Percentiles rank a stretch among this genome's conserved stretches.
These are phyloP conservation scores for Telenomus remus DNA, from an alignment of 1,140 invertebrate species.

Conservation along the genomic window DNA sequence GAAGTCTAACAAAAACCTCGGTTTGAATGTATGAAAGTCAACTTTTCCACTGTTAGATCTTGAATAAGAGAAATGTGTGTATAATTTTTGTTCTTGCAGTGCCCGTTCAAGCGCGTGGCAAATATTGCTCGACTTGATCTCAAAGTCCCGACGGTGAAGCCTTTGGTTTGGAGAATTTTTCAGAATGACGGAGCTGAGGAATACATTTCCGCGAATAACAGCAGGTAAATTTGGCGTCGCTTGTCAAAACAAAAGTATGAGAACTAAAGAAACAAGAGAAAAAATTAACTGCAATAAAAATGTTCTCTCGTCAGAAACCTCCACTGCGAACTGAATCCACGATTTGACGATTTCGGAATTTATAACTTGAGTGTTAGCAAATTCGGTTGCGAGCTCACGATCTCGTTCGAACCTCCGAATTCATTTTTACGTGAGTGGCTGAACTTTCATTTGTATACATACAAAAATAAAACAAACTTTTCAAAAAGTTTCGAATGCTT, in stretches of 20 bases:
- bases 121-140: slow-evolving; percentile 57
- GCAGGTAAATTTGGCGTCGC: slow-evolving; percentile 45
- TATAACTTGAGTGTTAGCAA: slow-evolving; percentile 79
- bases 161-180: slow-evolving; percentile 67
- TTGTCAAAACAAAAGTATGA: slow-evolving; percentile 11
- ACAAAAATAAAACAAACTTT: slow-evolving; percentile 6
- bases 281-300: background rate
- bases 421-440: slow-evolving; percentile 82
- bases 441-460: slow-evolving; percentile 1
- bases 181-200: slow-evolving; percentile 60
- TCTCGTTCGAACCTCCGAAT: slow-evolving; percentile 80
- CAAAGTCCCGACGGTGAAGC: slow-evolving; percentile 66
- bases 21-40: no score
- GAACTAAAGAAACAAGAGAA: background rate
- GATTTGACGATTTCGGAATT: slow-evolving; percentile 84
- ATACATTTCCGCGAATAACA: slow-evolving; percentile 59
- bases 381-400: slow-evolving; percentile 76
- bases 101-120: slow-evolving; percentile 73
- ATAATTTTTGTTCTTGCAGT: slow-evolving; percentile 61
- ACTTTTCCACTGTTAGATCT: no score
- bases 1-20: no score
- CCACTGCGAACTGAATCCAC: slow-evolving; percentile 77
- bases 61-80: background rate
- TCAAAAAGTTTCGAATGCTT: background rate
- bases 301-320: slow-evolving; percentile 62